A percentile compares a stretch with the other conserved stretches of the same genome.
Conservation (phyloP, 2,888 invertebrate genomes). For the Dicyrtoma fusca region DNA sequence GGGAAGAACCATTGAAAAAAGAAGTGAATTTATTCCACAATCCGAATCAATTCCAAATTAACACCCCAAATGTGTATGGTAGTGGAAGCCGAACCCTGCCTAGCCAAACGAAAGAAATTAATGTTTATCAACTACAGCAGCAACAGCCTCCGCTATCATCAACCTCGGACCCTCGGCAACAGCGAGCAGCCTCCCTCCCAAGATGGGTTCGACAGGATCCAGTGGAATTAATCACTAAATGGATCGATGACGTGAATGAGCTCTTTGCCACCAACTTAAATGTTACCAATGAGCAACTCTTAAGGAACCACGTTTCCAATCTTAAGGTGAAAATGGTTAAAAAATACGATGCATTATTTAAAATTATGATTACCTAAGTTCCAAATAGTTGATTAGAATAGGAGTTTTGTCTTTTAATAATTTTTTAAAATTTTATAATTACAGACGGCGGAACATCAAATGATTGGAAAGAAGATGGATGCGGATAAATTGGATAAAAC, state of each 20-base stretch:
- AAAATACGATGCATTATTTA: no score
- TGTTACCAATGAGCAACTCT: constrained; percentile 68
- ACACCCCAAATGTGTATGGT: no score
- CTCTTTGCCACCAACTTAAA: constrained; percentile 68
- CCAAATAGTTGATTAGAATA: no score
- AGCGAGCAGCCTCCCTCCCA: constrained; percentile 14
- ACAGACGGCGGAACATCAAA: constrained; percentile 63
- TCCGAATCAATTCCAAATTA: no score
- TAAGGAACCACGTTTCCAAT: constrained; percentile 68
- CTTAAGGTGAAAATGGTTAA: constrained; percentile 66
- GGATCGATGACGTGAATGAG: constrained; percentile 59
- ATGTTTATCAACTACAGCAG: no score
- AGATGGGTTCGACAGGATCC: constrained; percentile 30
- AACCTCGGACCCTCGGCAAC: not conserved
- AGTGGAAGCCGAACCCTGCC: no score
- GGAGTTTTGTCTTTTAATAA: not conserved
- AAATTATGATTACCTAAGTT: no score
- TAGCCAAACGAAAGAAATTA: no score
- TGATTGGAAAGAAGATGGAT: constrained; percentile 62
- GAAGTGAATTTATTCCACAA: no score
- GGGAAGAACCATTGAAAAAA: no score
- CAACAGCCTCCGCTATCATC: not conserved
- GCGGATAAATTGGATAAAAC: constrained; percentile 62
- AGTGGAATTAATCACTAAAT: constrained; percentile 44
- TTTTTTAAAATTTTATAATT: constrained; percentile 7